These are phyloP conservation scores for Tachina lurida DNA, from an alignment of 2,888 invertebrate genomes.

Conservation along the genomic window DNA sequence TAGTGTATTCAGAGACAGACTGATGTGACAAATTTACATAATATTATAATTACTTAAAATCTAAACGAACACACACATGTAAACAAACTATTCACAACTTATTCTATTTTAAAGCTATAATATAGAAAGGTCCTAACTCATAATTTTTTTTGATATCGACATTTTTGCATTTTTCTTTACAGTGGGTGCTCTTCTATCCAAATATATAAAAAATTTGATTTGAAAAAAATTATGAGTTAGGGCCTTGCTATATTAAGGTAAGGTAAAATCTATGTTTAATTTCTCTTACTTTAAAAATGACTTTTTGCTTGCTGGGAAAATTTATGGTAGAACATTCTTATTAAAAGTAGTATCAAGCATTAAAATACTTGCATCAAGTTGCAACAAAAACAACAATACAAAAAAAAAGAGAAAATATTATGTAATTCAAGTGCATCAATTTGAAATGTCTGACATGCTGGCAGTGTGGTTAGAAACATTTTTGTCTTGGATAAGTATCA, in stretches of 20 bases:
- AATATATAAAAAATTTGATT: background rate
- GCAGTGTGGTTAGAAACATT: background rate
- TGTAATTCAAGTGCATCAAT: slow-evolving; percentile 34
- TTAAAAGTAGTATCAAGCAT: background rate
- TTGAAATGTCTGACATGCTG: slow-evolving; percentile 37
- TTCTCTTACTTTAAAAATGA: background rate
- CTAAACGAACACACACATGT: slow-evolving; percentile 3
- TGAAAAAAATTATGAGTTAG: background rate
- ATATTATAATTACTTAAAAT: slow-evolving; percentile 38
- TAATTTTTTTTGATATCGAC: background rate
- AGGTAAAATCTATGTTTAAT: too few species aligned
- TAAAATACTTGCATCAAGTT: background rate
- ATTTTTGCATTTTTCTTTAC: too few species aligned
- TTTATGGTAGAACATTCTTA: background rate
- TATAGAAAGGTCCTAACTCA: background rate
- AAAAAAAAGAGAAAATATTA: slow-evolving; percentile 7
- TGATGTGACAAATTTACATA: slow-evolving; percentile 23
- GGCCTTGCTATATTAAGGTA: too few species aligned
- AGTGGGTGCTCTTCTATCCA: too few species aligned
- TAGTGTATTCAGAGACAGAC: slow-evolving; percentile 34
- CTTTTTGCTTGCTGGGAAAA: background rate
- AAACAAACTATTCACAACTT: background rate
- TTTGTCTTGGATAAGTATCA: background rate
- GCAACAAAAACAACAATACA: background rate
- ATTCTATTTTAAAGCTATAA: slow-evolving; percentile 6